Evolutionary conservation across 2,888 invertebrate species (phyloP), one percentile per base, ranked within the genome.

Genomic region (Syrista parreyssii): DNA sequence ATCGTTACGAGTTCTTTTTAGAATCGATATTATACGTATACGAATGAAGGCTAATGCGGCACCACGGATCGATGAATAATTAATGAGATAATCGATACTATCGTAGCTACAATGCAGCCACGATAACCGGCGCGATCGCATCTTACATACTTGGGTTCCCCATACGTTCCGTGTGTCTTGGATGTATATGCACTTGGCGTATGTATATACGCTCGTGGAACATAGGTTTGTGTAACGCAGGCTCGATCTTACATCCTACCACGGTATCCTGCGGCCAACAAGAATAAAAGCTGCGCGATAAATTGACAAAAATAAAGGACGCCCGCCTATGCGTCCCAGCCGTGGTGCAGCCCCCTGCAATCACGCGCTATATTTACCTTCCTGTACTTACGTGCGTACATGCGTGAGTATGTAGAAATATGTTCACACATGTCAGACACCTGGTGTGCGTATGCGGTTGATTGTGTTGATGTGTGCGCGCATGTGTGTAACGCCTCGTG

Each of bases 61-160:
- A 55, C 33, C 72, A 78, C 75, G 68, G 73, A 75, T 75, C 73
- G 75, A 78, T 78, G 78, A 78, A 78, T 78, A 78, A 78, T 75
- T 78, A 78, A 75, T 73, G 75, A 78, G 78, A 78, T 78, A 78
- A 78, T 78, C 78, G 78, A 78, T 78, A 73, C 78, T 72, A 78
- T 78, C 75, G 75, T 73, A 68, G 55, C 73, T 73, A 78, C 78
- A 78, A 78, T 78, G 78, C 73, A 72, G 71, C 36, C 71, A 68
- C 40, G 75, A 75, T 78, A 75, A 73, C 73, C 75, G 30, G 31
- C 31, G 71, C 71, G 31, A 71, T 71, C 71, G 32, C 32, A 71
- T 71, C 71, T 71, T 15, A 55, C 55, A 55, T 55, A 55, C 55
- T 55, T 55, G 55, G 23, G 71, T 12, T 15, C 15, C 71, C 32